Evolutionary conservation across 2,113 vertebrate species (phyloP).

Genomic region (Eulemur rufifrons): DNA sequence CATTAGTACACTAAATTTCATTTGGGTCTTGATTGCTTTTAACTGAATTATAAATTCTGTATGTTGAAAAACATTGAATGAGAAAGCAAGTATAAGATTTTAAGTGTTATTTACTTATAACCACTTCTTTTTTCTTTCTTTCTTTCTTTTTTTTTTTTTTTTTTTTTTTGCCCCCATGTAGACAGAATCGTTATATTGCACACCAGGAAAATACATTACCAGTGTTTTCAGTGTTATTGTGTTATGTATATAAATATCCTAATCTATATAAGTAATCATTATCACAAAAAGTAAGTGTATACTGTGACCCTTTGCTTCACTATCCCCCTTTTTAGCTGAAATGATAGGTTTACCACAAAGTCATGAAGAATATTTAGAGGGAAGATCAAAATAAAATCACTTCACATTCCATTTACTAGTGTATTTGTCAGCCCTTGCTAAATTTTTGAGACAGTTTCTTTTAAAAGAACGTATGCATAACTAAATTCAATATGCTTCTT

Average conservation of each 20-base stretch:
- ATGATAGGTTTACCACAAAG: not conserved
- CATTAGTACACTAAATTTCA: not conserved
- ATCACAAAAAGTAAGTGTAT: not conserved
- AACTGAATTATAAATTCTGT: not conserved
- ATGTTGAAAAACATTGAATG: not conserved
- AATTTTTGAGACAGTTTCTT: conserved; percentile 65
- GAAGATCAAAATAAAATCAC: conserved; percentile 15
- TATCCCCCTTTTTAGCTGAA: conserved; percentile 1
- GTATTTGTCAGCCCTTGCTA: conserved; percentile 61
- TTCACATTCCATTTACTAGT: conserved; percentile 64
- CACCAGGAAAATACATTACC: not conserved
- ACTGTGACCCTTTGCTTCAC: not conserved
- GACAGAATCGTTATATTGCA: not conserved
- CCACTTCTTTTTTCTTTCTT: not conserved
- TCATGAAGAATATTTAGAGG: not conserved
- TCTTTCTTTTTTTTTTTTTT: not conserved
- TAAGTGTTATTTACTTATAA: not conserved
- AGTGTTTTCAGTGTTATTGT: not conserved
- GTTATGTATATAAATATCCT: not conserved
- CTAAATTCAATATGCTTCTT: conserved; percentile 59
- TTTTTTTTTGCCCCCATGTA: not conserved
- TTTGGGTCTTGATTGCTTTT: not conserved
- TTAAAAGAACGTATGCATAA: conserved; percentile 58
- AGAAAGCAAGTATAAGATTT: not conserved
- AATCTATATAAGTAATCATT: not conserved